Evolutionary conservation across 2,888 invertebrate species (phyloP), one percentile per base, ranked within the genome.

Genomic region (Lasioglossum calceatum): DNA sequence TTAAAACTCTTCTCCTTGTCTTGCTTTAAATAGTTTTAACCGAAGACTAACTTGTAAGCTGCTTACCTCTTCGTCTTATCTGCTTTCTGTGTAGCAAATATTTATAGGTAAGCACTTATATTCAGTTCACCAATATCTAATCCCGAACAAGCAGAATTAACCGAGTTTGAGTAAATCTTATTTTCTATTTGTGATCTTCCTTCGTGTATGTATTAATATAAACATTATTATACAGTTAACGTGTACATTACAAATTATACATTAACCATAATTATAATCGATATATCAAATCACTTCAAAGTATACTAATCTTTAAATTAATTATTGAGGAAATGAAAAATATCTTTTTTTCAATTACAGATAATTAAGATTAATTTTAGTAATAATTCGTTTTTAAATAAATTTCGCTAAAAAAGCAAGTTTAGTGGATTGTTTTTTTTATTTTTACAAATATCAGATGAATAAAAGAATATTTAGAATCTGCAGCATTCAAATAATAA

Each of bases 21-120:
- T 42, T 4, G 19, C 23, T 76, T 81, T 47, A 70, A 81, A 81
- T 75, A 54, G 70, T 23, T 76, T 73, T 73, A 42, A 16, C 44
- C 39, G 54, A 77, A 67, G 77, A 64, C 23, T 8, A 36, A 54
- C 23, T 32, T 23, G 27, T 39, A 75, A 73, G 36, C 44, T 47
- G 64, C 44, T 67, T 67, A 67, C 32, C 32, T 32, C 14, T 61
- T 27, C 42, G 16, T n/a, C 42, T 76, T 32, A 42, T 44, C 19
- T 12, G 39, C 7, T 75, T 39, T 76, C 27, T 8, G n/a, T 16
- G n/a, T 42, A 71, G 14, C 23, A 32, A 32, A 36, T 27, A 8
- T 27, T n/a, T 16, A 72, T 19, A 72, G 16, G 42, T 44, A 73
- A 32, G 32, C 47, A 7, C 27, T 70, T 70, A 23, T 23, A 27